These are phyloP conservation scores for Bombus affinis DNA, from an alignment of 1,140 invertebrate species.

Conservation along the genomic window DNA sequence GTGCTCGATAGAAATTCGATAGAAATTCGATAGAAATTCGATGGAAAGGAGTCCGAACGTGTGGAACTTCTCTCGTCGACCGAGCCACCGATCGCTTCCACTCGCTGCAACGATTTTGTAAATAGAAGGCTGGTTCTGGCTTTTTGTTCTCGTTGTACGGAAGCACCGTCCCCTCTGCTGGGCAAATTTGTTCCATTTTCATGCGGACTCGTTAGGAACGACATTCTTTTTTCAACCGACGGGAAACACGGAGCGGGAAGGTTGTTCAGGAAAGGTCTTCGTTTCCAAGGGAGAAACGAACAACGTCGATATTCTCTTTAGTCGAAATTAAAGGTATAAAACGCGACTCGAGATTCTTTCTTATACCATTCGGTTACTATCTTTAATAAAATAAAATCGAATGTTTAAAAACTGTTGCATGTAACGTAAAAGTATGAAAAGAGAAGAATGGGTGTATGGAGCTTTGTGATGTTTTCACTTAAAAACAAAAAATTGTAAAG, in stretches of 20 bases:
- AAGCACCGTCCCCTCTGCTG: not conserved
- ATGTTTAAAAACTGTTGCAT: too few species aligned
- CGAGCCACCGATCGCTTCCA: constrained; percentile 33
- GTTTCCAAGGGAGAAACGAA: not conserved
- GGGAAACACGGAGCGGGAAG: too few species aligned
- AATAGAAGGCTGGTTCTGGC: constrained; percentile 14
- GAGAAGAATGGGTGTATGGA: too few species aligned
- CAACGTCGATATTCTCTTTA: not conserved
- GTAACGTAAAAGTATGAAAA: too few species aligned
- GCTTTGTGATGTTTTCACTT: too few species aligned
- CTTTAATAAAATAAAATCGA: too few species aligned
- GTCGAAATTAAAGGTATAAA: not conserved
- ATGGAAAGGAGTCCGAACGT: constrained; percentile 37
- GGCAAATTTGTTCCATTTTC: constrained; percentile 29
- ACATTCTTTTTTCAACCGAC: not conserved
- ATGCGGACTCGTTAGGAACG: not conserved
- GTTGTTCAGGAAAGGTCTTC: not conserved
- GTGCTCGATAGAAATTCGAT: constrained; percentile 45
- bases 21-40: constrained; percentile 43
- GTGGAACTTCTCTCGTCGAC: constrained; percentile 1
- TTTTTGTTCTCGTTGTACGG: not conserved
- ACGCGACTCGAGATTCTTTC: too few species aligned
- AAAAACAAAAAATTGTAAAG: too few species aligned
- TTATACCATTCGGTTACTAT: not conserved
- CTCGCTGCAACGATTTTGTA: constrained; percentile 35